Base-by-base conservation (phyloP, 2,797 vertebrate species). In the Buphagus erythrorhynchus region DNA sequence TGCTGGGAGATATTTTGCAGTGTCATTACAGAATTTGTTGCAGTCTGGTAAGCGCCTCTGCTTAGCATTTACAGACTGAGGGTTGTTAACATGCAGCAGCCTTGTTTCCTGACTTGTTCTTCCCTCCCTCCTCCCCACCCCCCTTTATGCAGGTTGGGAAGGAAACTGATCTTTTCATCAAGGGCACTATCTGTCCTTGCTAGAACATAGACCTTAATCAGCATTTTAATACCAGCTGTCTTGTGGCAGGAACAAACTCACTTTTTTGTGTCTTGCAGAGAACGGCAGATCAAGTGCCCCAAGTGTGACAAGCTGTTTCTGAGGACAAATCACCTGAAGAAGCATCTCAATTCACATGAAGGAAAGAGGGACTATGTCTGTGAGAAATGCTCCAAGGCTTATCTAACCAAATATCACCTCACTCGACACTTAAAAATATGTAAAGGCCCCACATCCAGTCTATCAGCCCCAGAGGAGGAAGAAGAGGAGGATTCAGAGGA, bases 371-470 rank as follows among this genome's bases (percentile, higher is more conserved):
- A 99, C 98, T 99, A 99, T 94, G 98, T 99, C 90, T 99, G 99
- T 83, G 99, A 99, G 96, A 99, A 99, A 95, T 99, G 99, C 95
- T 98, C 99, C 91, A 99, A 99, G 96, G 99, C 99, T 91, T 99
- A 99, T 88, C 98, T 99, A 95, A 99, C 99, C 85, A 99, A 99
- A 92, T 99, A 99, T 78, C 99, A 99, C 97, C 99, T 99, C 91
- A 99, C 99, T 8, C 98, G 99, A 25, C 99, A 99, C 97, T 98
- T 99, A 87, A 99, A 99, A 97, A 99, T 99, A 96, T 99, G 99
- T 97, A 99, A 99, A 97, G 99, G 99, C 31, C 99, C 99, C 35
- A 99, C 98, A 75, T 98, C 95, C 35, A 95, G 95, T 43, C 96
- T 98, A 21, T 97, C 97, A 9, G 94, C 97, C 24, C 98, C 96